A percentile compares a stretch with the other conserved stretches of the same genome.
Evolutionary conservation across 2,113 vertebrate genomes (phyloP).

Genomic region (Nesogale talazaci): DNA sequence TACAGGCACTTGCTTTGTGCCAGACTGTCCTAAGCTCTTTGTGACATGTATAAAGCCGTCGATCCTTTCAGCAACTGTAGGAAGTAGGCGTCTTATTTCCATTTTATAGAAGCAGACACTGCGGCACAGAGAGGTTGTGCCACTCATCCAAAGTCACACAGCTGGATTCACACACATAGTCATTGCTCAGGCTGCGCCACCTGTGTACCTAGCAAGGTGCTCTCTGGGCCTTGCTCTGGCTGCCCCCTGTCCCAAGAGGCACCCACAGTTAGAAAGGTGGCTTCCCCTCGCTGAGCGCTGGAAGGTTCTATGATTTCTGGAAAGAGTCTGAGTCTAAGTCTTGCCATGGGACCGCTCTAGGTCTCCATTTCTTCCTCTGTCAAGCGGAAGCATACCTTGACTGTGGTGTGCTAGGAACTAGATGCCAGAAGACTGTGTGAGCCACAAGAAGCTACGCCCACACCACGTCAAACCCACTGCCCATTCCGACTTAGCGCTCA

Average conservation of each 20-base stretch:
- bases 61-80: neutral
- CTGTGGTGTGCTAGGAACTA: neutral
- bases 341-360: neutral
- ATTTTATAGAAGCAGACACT: neutral
- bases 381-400: neutral
- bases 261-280: neutral
- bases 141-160: neutral
- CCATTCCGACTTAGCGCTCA: no score
- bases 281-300: neutral
- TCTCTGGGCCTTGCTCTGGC: neutral
- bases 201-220: neutral
- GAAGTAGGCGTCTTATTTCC: neutral
- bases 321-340: neutral
- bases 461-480: no score
- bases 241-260: neutral
- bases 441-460: neutral
- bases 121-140: neutral
- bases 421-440: neutral
- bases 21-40: constrained; percentile 10
- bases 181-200: neutral
- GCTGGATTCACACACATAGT: neutral
- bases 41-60: neutral
- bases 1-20: neutral
- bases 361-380: neutral
- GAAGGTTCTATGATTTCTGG: neutral